Evolutionary conservation across 2,797 vertebrate genomes (phyloP).

Genomic region (Lepus oiostolus): DNA sequence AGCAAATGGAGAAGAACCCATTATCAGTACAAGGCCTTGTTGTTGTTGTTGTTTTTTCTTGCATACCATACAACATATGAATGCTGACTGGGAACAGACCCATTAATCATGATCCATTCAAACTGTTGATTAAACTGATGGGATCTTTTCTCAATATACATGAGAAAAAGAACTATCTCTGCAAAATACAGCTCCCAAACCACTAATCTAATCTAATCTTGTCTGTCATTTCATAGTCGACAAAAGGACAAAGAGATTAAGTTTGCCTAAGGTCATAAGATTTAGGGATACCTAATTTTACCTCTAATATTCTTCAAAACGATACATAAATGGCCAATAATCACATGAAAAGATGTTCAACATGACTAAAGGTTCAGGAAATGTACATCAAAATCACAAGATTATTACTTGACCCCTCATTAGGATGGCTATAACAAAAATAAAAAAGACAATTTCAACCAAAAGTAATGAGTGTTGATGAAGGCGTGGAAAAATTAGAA

Average conservation of each 20-base stretch:
- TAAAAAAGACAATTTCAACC: neutral
- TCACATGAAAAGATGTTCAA: neutral
- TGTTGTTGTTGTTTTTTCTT: neutral
- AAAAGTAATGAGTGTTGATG: neutral
- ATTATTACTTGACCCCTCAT: neutral
- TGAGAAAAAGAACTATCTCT: conserved; percentile 1
- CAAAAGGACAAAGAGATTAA: neutral
- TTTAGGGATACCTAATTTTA: neutral
- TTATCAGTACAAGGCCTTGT: neutral
- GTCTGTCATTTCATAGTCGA: neutral
- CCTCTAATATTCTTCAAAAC: neutral
- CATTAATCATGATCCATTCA: neutral
- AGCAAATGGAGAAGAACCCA: too few relatives aligned
- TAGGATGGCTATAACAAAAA: neutral
- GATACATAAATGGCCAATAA: neutral
- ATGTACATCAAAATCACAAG: neutral
- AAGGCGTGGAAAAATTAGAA: neutral
- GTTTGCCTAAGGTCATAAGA: neutral
- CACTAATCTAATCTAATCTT: neutral
- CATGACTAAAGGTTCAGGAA: neutral
- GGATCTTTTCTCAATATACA: neutral
- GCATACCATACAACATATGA: neutral
- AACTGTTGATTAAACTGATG: neutral
- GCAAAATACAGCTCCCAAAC: neutral
- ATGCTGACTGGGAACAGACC: neutral